Conservation (phyloP, 2,113 vertebrate genomes). For the Myanophis thanlyinensis region DNA sequence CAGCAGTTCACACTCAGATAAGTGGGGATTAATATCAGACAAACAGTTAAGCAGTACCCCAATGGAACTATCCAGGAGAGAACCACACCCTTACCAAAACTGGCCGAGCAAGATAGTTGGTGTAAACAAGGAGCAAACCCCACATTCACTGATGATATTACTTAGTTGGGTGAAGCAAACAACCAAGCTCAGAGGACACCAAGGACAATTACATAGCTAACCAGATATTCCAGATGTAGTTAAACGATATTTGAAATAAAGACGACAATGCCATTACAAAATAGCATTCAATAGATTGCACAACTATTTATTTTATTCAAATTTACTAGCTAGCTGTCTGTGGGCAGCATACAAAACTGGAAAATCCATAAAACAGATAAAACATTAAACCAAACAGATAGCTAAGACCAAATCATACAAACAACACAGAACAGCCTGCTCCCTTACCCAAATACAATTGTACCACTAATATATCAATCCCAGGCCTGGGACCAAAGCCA, state of each 20-base stretch:
- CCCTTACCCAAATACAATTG: not conserved
- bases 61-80: not conserved
- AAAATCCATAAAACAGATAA: not conserved
- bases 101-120: not conserved
- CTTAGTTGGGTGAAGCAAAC: not conserved
- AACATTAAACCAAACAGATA: not conserved
- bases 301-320: not conserved
- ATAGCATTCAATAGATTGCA: not conserved
- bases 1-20: not conserved
- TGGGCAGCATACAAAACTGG: not conserved
- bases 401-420: not conserved
- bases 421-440: not conserved
- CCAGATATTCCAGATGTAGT: not conserved
- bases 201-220: not conserved
- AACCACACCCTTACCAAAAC: not conserved
- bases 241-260: not conserved
- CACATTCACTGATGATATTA: not conserved
- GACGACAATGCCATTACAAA: not conserved
- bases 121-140: not conserved
- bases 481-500: not conserved
- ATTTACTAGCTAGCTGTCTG: not conserved
- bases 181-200: not conserved
- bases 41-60: not conserved
- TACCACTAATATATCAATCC: not conserved
- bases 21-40: not conserved